phyloP scores from a whole-genome alignment of 2,113 vertebrate genomes.

The Scytalopus superciliaris region DNA sequence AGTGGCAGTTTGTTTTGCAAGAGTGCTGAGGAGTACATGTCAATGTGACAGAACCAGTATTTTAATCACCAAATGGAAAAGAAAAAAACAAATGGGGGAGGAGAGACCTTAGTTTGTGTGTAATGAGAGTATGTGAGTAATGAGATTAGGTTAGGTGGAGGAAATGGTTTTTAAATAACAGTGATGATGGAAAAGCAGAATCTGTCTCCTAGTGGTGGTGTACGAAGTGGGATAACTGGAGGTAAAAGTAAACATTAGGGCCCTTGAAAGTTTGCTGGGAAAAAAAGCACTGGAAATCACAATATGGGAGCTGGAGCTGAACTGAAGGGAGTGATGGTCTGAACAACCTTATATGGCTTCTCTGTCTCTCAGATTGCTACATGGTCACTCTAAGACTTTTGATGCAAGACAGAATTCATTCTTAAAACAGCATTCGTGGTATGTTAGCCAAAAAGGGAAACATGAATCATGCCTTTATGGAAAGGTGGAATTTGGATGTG shows the following conservation, averaged over 20 bases:
- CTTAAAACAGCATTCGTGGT: slow-evolving; percentile 12
- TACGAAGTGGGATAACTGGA: not conserved
- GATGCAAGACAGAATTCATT: slow-evolving; percentile 1
- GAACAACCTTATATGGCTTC: slow-evolving; percentile 25
- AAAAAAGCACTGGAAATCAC: not conserved
- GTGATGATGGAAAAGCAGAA: not conserved
- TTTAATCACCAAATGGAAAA: not conserved
- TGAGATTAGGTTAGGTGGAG: not conserved
- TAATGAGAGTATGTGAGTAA: not conserved
- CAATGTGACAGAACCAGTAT: not conserved
- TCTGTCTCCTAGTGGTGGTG: not conserved
- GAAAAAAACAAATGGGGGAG: not conserved
- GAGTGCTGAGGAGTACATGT: not conserved
- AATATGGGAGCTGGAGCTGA: not conserved
- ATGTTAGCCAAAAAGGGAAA: slow-evolving; percentile 22
- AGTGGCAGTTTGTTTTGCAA: not conserved
- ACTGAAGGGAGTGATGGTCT: not conserved
- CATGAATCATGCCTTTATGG: slow-evolving; percentile 2
- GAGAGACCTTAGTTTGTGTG: not conserved
- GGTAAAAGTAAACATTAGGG: not conserved
- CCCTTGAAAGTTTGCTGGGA: not conserved
- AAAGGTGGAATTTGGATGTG: slow-evolving; percentile 19
- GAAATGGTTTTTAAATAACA: not conserved
- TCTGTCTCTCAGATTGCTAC: not conserved
- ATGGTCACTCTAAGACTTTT: not conserved